Evolutionary conservation across 2,888 invertebrate genomes (phyloP).

Genomic region (Nezara viridula): DNA sequence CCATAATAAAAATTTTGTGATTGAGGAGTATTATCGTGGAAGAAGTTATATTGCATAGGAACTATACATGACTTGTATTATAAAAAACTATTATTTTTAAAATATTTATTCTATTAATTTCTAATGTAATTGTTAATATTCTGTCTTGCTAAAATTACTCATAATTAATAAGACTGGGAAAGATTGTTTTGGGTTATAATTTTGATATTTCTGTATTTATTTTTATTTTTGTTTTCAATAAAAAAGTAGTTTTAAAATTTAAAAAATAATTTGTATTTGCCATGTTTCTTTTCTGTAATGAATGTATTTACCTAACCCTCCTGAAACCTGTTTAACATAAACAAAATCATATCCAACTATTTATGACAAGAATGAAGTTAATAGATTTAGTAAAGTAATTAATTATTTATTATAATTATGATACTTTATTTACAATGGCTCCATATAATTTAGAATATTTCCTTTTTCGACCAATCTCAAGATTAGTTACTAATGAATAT

Average conservation of each 20-base stretch:
- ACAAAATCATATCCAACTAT: too few species aligned
- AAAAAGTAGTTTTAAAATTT: background rate
- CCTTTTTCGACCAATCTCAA: background rate
- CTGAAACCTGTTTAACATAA: background rate
- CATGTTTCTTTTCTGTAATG: background rate
- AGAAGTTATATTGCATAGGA: background rate
- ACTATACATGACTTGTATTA: background rate
- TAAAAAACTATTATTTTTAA: background rate
- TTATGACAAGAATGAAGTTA: too few species aligned
- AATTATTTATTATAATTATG: too few species aligned
- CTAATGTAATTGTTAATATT: background rate
- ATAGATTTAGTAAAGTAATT: too few species aligned
- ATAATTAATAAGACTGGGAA: constrained; percentile 11
- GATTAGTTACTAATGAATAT: background rate
- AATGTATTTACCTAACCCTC: background rate
- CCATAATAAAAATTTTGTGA: background rate
- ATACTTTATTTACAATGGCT: too few species aligned
- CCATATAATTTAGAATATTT: background rate
- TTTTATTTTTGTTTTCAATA: background rate
- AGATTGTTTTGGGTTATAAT: constrained; percentile 9
- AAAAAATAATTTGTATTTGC: too few species aligned
- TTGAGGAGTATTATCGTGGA: background rate
- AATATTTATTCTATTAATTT: background rate
- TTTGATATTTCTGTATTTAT: constrained; percentile 36
- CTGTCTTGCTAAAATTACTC: background rate